Evolutionary conservation across 2,113 vertebrate genomes (phyloP).

Genomic region (Peromyscus californicus): DNA sequence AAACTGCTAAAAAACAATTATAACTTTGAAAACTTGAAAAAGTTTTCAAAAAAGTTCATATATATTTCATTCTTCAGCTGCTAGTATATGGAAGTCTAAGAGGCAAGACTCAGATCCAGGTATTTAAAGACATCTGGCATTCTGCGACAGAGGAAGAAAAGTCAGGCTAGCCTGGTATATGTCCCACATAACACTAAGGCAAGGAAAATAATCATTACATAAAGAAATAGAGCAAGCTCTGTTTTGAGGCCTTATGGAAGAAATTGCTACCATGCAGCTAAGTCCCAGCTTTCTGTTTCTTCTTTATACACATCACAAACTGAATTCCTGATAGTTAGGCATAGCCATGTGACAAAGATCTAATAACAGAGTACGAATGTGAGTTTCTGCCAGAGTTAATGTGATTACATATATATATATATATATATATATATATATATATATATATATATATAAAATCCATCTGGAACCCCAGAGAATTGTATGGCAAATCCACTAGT

Average conservation of each 20-base stretch:
- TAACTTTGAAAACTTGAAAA: not conserved
- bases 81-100: not conserved
- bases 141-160: not conserved
- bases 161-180: not conserved
- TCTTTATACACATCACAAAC: not conserved
- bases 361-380: not conserved
- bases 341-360: not conserved
- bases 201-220: not conserved
- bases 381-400: not conserved
- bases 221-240: not conserved
- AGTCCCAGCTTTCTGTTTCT: not conserved
- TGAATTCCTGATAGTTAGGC: not conserved
- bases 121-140: constrained; percentile 27
- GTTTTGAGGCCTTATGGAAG: not conserved
- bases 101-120: not conserved
- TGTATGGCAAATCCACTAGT: not conserved
- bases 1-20: not conserved
- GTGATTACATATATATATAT: not conserved
- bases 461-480: not conserved
- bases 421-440: not conserved
- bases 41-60: not conserved
- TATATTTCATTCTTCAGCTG: not conserved
- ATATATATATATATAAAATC: not conserved
- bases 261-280: not conserved
- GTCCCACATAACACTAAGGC: not conserved